Base-by-base conservation (phyloP, 2,797 vertebrate genomes). In the Sebastes hopkinsi region DNA sequence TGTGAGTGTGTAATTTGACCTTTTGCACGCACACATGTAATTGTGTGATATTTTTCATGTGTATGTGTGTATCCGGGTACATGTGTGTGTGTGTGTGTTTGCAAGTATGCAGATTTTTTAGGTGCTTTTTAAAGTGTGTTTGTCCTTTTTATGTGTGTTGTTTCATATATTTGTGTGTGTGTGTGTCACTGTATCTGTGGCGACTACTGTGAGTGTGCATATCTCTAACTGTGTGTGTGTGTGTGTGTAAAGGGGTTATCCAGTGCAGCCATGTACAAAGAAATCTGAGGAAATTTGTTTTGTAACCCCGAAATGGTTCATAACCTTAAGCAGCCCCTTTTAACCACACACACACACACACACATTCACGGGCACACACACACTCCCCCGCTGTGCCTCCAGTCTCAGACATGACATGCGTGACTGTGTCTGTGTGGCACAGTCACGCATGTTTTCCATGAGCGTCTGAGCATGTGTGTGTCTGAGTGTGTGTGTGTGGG, bases 351-450 rank as follows among this genome's bases (percentile, higher is more conserved):
- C 30, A 20, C 70, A 20, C 70, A 32, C 64, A 67, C 59, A 61
- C 32, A 71, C 65, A 50, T 70, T 70, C 23, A 70, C 54, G 68
- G 29, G 54, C 50, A 72, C 13, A 86, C 61, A 72, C 80, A 58
- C 68, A 75, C 65, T 6, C 71, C 62, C 87, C 77, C 29, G 81
- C 80, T n/a, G 67, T 27, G 89, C 79, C 62, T 73, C 70, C 58
- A 79, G 86, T 85, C 84, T 80, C 89, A 90, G 88, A 93, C 91
- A 92, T 91, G 86, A 90, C 81, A 83, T 89, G 91, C 88, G 68
- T 92, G 92, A 92, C 90, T 61, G 77, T 90, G 87, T 75, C 83
- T 78, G 38, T 79, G 75, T 56, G 90, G 67, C 83, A 77, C 78
- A 81, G 93, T 92, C 90, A 93, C 68, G 82, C 89, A 87, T 91